Base-by-base conservation (phyloP, 2,797 vertebrate species). In the Anabas testudineus region DNA sequence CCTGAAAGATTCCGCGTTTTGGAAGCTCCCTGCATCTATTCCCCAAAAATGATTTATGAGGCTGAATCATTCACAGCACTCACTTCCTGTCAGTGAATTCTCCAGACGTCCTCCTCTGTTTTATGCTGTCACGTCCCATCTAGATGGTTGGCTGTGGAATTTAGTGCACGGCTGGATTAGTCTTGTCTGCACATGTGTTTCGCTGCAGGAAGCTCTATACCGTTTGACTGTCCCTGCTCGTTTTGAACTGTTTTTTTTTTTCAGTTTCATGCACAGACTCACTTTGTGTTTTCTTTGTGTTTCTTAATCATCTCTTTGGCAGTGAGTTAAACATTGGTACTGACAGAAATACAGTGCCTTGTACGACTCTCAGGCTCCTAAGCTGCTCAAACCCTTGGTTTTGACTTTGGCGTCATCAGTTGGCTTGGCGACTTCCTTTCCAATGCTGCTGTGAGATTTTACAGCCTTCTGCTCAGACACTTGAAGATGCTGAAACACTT, bases 1-100 rank as follows among this genome's bases (percentile, higher is more conserved):
- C 75, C 67, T 78, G 69, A 76, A 83, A 72, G 71, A 71, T 65
- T 53, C 49, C 73, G 42, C 62, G 54, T 56, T 76, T 79, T 87
- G 83, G 81, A 90, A 80, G 84, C 78, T 74, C 82, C 80, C 85
- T 37, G 81, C 81, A 52, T 80, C 69, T 63, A 49, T 47, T 46
- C 62, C 60, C 15, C 45, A 83, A 92, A 94, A 93, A 90, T 93
- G 94, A 96, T 95, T 95, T 94, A 96, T 91, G 92, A 91, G 67
- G 76, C 82, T 87, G 90, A 92, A 95, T 90, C 93, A 81, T 88
- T 94, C 93, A 92, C 92, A 93, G 93, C 90, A 81, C 94, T 91
- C 90, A 93, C 94, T 94, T 95, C 94, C 94, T 94, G 93, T 91
- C 78, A 91, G 91, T 83, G 91, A 76, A 91, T 80, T 91, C 85